These are phyloP conservation scores for Rhizoglyphus robini DNA, from an alignment of 1,140 invertebrate species.

Conservation along the genomic window DNA sequence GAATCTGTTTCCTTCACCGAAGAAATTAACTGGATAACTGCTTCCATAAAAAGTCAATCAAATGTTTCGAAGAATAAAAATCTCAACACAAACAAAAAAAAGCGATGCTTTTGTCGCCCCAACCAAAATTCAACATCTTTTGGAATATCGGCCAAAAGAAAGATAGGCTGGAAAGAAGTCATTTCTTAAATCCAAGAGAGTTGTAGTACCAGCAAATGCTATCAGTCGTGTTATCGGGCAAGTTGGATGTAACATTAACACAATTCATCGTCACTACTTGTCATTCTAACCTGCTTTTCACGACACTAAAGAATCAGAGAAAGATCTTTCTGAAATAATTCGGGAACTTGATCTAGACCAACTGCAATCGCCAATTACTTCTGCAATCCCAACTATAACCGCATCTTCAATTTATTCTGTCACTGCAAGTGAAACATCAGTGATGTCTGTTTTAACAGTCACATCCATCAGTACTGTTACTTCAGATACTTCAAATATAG, in stretches of 20 bases:
- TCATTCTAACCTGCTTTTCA: conserved; percentile 71
- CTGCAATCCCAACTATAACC: neutral
- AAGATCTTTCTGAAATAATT: conserved; percentile 70
- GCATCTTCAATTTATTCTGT: neutral
- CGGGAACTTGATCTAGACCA: conserved; percentile 42
- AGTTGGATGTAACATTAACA: conserved; percentile 91
- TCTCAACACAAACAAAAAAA: neutral
- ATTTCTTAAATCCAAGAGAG: conserved; percentile 69
- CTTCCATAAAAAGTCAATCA: neutral
- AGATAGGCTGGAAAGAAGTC: conserved; percentile 95
- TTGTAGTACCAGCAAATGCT: conserved; percentile 80
- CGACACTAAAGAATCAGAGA: conserved; percentile 77
- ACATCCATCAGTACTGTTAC: too few relatives aligned
- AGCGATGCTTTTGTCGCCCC: neutral
- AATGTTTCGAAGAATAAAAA: too few relatives aligned
- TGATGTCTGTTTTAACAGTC: too few relatives aligned
- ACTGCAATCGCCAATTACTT: too few relatives aligned
- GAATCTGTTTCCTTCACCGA: too few relatives aligned
- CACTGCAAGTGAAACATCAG: too few relatives aligned
- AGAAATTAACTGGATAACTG: neutral
- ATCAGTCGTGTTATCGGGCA: conserved; percentile 90
- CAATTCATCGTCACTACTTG: conserved; percentile 79
- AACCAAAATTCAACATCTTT: neutral
- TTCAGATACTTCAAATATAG: too few relatives aligned
- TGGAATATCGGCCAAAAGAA: conserved; percentile 42